Evolutionary conservation across 2,113 vertebrate species (phyloP).

Genomic region (Sialia sialis): DNA sequence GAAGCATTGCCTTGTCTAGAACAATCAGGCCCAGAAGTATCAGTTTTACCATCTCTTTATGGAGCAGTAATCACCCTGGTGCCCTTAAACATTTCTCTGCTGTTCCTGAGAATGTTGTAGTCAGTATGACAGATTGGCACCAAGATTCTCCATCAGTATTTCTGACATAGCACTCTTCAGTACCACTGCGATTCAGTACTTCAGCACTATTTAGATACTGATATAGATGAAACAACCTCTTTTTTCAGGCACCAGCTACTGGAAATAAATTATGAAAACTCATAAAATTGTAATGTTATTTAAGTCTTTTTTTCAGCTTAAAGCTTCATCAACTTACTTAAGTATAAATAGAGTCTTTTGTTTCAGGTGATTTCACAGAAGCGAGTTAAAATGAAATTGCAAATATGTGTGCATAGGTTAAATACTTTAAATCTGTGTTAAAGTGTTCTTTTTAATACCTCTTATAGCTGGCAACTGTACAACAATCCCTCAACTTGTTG

Average conservation of each 20-base stretch:
- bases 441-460: not conserved
- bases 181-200: not conserved
- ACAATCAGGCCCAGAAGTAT: not conserved
- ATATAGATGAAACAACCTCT: not conserved
- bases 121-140: not conserved
- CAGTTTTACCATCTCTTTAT: not conserved
- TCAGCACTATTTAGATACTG: not conserved
- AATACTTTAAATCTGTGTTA: not conserved
- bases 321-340: not conserved
- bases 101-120: not conserved
- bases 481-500: conserved; percentile 87
- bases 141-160: not conserved
- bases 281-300: not conserved
- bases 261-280: not conserved
- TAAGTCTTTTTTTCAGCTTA: not conserved
- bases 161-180: not conserved
- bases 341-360: not conserved
- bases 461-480: conserved; percentile 80
- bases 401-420: not conserved
- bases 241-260: not conserved
- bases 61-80: not conserved
- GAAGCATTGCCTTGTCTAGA: not conserved
- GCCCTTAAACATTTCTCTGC: not conserved
- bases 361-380: not conserved
- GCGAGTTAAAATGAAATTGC: not conserved